Base-by-base conservation (phyloP, 2,888 invertebrate genomes). In the Hemaris fuciformis region DNA sequence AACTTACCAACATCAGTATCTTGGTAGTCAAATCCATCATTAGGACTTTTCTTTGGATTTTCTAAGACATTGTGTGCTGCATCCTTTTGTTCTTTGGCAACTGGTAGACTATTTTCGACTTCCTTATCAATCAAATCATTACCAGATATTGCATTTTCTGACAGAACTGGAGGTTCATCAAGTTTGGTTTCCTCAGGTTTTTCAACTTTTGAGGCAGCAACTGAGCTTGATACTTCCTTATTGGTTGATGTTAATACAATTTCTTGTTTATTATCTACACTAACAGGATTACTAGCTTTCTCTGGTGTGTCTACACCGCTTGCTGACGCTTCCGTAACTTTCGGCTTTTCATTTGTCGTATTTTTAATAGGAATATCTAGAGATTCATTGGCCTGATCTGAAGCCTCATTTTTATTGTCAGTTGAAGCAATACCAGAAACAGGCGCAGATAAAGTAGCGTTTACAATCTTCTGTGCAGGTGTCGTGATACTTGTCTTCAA, bases 21-120 rank as follows among this genome's bases (percentile, higher is more conserved):
- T 69, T 61, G 68, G 62, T 81, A 80, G 8, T 82, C 78, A 18
- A 72, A 72, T n/a, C 62, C 63, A 25, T 68, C 66, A 46, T 64
- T 65, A 18, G 45, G 59, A 34, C 74, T 72, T 6, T 18, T 65
- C 34, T 77, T 72, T 1, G 72, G 67, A 27, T 71, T 74, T n/a
- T 79, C 80, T 57, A 71, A 57, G 1, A 62, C 67, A 4, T 56
- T 15, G 4, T 62, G 23, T 31, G 25, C 23, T 5, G 38, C 34
- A 8, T 15, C 18, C 15, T 60, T 53, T 3, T 53, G 48, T 6
- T 18, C 27, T 41, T 27, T 60, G 22, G 15, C 41, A 53, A n/a
- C 41, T 41, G 18, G 23, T 18, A 6, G 3, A 5, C 18, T 41
- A 38, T 60, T 60, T 22, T 61, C 63, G 25, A 63, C 43, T 31